A percentile compares a stretch with the other conserved stretches of the same genome.
phyloP scores from a whole-genome alignment of 2,113 vertebrate species.

The Saccopteryx leptura region DNA sequence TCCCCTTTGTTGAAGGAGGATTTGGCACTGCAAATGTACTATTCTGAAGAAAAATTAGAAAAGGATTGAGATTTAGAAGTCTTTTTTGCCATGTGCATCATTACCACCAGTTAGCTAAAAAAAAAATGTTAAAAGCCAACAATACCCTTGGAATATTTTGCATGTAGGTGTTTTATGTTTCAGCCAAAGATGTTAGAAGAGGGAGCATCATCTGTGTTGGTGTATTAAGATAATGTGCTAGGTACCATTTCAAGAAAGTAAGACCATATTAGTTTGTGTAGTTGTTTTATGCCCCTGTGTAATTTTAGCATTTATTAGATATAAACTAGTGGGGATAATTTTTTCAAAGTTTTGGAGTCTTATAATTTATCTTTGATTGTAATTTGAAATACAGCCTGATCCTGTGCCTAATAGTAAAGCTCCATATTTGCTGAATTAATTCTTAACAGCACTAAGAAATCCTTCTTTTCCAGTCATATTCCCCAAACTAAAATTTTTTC shows the following conservation, averaged over 20 bases:
- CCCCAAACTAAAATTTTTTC: background rate
- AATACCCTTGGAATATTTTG: slow-evolving; percentile 3
- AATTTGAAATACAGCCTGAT: background rate
- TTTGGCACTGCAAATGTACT: slow-evolving; percentile 5
- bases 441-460: background rate
- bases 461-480: background rate
- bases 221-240: background rate
- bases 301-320: slow-evolving; percentile 21
- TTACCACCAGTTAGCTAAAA: background rate
- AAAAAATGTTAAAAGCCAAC: background rate
- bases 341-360: background rate
- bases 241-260: slow-evolving; percentile 15
- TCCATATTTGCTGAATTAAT: background rate
- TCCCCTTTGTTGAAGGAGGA: background rate
- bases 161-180: background rate
- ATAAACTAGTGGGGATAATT: background rate
- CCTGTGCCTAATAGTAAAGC: background rate
- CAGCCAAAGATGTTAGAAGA: background rate
- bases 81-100: background rate
- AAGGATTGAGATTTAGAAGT: slow-evolving; percentile 42
- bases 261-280: background rate
- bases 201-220: background rate
- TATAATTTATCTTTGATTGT: slow-evolving; percentile 1
- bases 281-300: background rate
- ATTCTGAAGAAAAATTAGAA: slow-evolving; percentile 20